phyloP scores from a whole-genome alignment of 53 echinoderm and acorn worm genomes.

The Temnopleurus reevesii region DNA sequence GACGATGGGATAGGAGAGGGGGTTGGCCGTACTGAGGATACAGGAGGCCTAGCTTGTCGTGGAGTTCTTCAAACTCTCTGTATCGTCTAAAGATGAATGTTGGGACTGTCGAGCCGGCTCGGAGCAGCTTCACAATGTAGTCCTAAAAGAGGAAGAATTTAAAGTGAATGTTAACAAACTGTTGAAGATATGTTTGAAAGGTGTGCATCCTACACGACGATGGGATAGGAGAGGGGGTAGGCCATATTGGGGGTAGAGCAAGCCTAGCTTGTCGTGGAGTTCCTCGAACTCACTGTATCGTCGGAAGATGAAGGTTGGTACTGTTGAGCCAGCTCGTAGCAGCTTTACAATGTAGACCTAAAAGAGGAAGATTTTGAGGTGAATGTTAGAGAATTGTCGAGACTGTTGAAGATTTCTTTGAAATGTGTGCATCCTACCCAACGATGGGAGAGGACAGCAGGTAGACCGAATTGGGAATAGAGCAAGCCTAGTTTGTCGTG shows the following conservation, averaged over 20 bases:
- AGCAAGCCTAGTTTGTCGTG: slow-evolving; percentile 73
- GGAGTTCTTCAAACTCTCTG: slow-evolving; percentile 90
- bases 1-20: slow-evolving; percentile 65
- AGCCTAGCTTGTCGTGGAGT: slow-evolving; percentile 79
- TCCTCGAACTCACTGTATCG: slow-evolving; percentile 95
- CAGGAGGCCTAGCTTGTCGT: slow-evolving; percentile 72
- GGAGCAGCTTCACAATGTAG: slow-evolving; percentile 75
- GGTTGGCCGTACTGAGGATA: slow-evolving; percentile 69
- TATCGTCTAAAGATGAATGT: slow-evolving; percentile 92
- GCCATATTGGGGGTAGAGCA: slow-evolving; percentile 70
- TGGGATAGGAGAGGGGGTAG: slow-evolving; percentile 74
- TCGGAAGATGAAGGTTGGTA: slow-evolving; percentile 95
- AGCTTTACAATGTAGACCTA: slow-evolving; percentile 93
- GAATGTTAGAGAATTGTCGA: no score
- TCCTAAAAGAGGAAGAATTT: slow-evolving; percentile 52
- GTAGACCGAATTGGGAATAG: no score
- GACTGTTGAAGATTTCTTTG: no score
- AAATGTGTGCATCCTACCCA: no score
- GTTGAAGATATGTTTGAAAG: slow-evolving; percentile 93
- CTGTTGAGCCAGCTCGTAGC: slow-evolving; percentile 71
- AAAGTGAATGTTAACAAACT: no score
- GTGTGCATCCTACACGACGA: slow-evolving; percentile 83
- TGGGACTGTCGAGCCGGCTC: slow-evolving; percentile 73
- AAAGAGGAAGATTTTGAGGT: neutral
- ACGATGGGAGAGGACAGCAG: no score